Base-by-base conservation (phyloP, 2,888 invertebrate genomes). In the Slavum lentiscoides region DNA sequence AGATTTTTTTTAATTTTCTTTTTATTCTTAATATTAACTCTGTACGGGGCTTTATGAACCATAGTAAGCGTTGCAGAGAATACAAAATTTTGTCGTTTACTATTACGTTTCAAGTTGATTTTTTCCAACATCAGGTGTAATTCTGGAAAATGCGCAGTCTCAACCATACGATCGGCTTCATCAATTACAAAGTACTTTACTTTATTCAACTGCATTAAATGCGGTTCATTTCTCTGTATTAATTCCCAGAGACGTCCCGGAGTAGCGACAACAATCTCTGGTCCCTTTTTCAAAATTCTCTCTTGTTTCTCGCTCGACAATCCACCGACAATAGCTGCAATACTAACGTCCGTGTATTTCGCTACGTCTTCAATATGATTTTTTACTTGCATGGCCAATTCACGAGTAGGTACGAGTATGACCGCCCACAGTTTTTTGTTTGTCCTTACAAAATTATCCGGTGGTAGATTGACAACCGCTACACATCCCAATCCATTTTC, bases 141-240 rank as follows among this genome's bases (percentile, higher is more conserved):
- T 87, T 99, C 98, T 83, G 94, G 92, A 86, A 98, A 99, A 86
- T 99, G 98, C 0, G 96, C 96, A 84, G 92, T 92, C 86, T 99
- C 98, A 21, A 98, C 88, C 98, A 99, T 98, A 82, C 99, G 90
- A 87, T 99, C 99, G 0, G 98, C 98, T 88, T 99, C 99, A 87
- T 99, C 99, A 84, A 98, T 94, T 0, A 96, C 97, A 83, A 99
- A 88, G 87, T 85, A 93, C 92, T 89, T 91, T 68, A 94, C 90
- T 74, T 90, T 88, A 83, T 91, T 88, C 21, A 95, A 86, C 85
- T 93, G 91, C 83, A 90, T 90, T 53, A 95, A 87, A 88, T 95
- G 94, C 9, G 89, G 87, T 55, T 84, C 84, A 85, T 94, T 92
- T 0, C 93, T 95, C 83, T 91, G 89, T 64, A 96, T 89, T 19